Conservation (phyloP, 2,888 invertebrate genomes). For the Archaeoteleia sp. region DNA sequence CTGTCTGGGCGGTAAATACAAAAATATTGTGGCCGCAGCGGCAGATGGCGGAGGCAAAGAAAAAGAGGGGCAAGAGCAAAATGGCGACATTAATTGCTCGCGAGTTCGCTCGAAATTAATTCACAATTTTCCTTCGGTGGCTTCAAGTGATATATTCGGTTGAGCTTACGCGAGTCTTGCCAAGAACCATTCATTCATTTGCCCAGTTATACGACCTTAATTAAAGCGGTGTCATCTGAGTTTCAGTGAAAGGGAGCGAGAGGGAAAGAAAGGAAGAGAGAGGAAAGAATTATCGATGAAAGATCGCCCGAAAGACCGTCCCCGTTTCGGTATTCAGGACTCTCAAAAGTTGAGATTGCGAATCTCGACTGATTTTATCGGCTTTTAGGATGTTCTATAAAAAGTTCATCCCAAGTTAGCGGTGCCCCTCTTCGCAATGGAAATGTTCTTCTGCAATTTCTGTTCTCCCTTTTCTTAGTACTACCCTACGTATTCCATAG, state of each 20-base stretch:
- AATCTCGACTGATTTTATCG: slow-evolving; percentile 52
- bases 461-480: slow-evolving; percentile 18
- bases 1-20: neutral
- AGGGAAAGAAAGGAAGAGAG: slow-evolving; percentile 26
- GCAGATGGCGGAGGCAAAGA: slow-evolving; percentile 31
- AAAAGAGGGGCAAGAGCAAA: slow-evolving; percentile 37
- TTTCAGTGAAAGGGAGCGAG: slow-evolving; percentile 36
- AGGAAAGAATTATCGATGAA: slow-evolving; percentile 47
- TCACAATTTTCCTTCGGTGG: slow-evolving; percentile 57
- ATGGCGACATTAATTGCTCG: slow-evolving; percentile 58
- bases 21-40: slow-evolving; percentile 30
- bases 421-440: slow-evolving; percentile 20
- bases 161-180: slow-evolving; percentile 55
- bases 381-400: slow-evolving; percentile 35
- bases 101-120: slow-evolving; percentile 58
- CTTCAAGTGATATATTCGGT: slow-evolving; percentile 56
- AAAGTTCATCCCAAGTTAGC: slow-evolving; percentile 42
- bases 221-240: slow-evolving; percentile 62
- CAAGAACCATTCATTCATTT: slow-evolving; percentile 53
- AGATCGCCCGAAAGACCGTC: slow-evolving; percentile 41
- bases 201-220: slow-evolving; percentile 60
- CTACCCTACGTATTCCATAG: slow-evolving; percentile 37
- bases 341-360: slow-evolving; percentile 49
- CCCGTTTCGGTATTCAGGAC: slow-evolving; percentile 45
- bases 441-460: slow-evolving; percentile 35